Conservation (phyloP, 2,888 invertebrate genomes). For the Epinotia bilunana region DNA sequence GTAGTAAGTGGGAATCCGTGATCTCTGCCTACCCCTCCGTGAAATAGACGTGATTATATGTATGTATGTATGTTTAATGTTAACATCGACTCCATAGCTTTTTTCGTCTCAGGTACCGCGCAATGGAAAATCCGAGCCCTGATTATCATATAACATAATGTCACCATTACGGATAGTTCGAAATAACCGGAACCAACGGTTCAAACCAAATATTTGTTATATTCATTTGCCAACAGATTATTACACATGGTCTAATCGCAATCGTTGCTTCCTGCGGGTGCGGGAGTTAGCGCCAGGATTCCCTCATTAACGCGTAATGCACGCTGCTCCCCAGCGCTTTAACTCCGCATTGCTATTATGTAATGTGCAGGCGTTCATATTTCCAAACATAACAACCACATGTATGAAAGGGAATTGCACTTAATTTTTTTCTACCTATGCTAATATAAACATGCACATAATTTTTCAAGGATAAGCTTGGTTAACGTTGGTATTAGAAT, state of each 20-base stretch:
- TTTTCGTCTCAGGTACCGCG: no score
- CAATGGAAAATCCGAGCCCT: no score
- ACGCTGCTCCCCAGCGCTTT: slow-evolving; percentile 8
- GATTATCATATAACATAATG: no score
- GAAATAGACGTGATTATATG: no score
- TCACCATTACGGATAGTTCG: not conserved
- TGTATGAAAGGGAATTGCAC: not conserved
- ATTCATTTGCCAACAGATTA: not conserved
- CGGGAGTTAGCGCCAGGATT: slow-evolving; percentile 19
- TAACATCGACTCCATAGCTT: no score
- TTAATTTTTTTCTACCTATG: not conserved
- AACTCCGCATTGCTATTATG: slow-evolving; percentile 7
- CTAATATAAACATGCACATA: not conserved
- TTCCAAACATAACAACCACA: not conserved
- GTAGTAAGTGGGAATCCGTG: no score
- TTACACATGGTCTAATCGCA: slow-evolving; percentile 4
- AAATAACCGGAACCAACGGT: not conserved
- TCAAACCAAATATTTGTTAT: not conserved
- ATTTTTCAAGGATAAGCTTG: not conserved
- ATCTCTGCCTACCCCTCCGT: no score
- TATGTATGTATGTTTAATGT: no score
- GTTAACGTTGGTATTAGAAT: no score
- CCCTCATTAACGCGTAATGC: slow-evolving; percentile 21
- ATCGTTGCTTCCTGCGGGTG: slow-evolving; percentile 1
- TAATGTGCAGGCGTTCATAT: slow-evolving; percentile 2